Conservation (phyloP, 2,888 invertebrate genomes). For the Netelia inedita region DNA sequence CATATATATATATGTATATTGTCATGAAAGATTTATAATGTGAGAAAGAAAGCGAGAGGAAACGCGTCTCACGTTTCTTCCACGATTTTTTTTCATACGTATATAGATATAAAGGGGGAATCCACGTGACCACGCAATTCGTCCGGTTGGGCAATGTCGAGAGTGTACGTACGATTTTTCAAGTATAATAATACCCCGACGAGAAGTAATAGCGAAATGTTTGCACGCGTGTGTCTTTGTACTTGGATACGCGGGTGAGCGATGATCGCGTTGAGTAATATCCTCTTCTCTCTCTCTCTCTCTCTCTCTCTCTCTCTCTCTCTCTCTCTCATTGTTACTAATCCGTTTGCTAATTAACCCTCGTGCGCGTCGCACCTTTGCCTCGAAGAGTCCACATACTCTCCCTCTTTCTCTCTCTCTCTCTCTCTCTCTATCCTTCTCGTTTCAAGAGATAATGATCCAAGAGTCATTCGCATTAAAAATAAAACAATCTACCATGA, state of each 20-base stretch:
- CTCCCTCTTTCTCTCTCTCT: background rate
- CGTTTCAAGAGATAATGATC: background rate
- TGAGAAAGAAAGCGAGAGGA: slow-evolving; percentile 51
- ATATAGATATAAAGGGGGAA: slow-evolving; percentile 41
- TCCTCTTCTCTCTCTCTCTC: slow-evolving; percentile 45
- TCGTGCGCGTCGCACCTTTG: slow-evolving; percentile 32
- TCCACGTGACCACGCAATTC: slow-evolving; percentile 68
- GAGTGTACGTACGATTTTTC: slow-evolving; percentile 21
- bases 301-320: slow-evolving; percentile 31
- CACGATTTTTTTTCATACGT: slow-evolving; percentile 4
- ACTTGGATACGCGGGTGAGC: slow-evolving; percentile 61
- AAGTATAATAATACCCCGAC: slow-evolving; percentile 36
- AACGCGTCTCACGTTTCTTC: slow-evolving; percentile 59
- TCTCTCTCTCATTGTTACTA: slow-evolving; percentile 59
- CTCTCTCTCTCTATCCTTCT: background rate
- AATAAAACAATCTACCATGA: background rate
- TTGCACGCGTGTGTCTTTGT: background rate
- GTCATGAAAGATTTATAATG: slow-evolving; percentile 28
- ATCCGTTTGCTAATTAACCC: slow-evolving; percentile 64
- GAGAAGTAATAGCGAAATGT: slow-evolving; percentile 16
- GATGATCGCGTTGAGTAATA: slow-evolving; percentile 68
- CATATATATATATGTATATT: background rate
- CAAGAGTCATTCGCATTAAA: background rate
- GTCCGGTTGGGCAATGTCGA: slow-evolving; percentile 63
- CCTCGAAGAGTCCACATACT: background rate